Conservation (phyloP, 2,888 invertebrate genomes). For the Orthosia incerta region DNA sequence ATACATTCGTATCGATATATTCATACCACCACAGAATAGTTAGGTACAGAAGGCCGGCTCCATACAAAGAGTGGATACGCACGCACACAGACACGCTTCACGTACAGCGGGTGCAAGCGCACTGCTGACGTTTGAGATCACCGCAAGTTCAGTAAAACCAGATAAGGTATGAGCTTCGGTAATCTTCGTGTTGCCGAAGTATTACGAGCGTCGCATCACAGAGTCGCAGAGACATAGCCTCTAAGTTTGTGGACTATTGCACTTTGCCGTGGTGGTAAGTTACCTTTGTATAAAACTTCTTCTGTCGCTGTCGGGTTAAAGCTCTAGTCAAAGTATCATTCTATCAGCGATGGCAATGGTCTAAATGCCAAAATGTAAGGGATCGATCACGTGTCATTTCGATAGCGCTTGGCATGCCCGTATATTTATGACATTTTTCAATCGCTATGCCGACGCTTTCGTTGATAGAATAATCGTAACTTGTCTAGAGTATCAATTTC, state of each 20-base stretch:
- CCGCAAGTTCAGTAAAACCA: background rate
- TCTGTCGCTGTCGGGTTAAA: too few relatives aligned
- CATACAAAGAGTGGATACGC: too few relatives aligned
- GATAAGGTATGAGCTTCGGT: background rate
- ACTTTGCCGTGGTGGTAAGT: background rate
- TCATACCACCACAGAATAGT: background rate
- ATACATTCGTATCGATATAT: constrained; percentile 13
- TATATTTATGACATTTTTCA: too few relatives aligned
- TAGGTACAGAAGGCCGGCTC: background rate
- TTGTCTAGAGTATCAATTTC: too few relatives aligned
- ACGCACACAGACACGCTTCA: background rate
- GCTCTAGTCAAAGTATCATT: too few relatives aligned
- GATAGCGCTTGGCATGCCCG: too few relatives aligned
- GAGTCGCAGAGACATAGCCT: background rate
- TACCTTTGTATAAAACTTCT: too few relatives aligned
- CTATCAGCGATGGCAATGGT: too few relatives aligned
- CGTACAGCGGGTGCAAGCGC: background rate
- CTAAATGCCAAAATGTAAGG: too few relatives aligned
- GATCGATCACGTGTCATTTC: too few relatives aligned
- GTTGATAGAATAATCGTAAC: too few relatives aligned
- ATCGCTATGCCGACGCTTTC: too few relatives aligned
- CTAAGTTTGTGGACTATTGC: background rate
- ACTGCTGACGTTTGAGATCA: background rate
- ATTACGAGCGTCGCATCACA: background rate
- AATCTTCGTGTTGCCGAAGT: background rate